phyloP scores from a whole-genome alignment of 2,888 invertebrate genomes.

The Epistrophella euchroma region DNA sequence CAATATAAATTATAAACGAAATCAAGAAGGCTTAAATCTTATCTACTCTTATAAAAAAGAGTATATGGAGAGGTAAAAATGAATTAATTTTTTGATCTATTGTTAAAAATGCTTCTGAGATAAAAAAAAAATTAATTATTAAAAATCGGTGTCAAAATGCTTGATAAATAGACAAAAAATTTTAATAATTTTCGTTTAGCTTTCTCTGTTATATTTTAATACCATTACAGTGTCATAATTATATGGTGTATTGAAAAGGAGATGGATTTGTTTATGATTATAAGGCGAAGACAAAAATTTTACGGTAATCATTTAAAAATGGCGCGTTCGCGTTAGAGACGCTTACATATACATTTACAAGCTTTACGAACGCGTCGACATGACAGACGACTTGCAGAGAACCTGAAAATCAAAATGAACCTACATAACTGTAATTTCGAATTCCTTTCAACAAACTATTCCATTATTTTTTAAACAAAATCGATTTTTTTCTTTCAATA shows the following conservation, averaged over 20 bases:
- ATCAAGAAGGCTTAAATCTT: neutral
- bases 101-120: constrained; percentile 15
- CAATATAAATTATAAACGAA: constrained; percentile 11
- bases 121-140: constrained; percentile 1
- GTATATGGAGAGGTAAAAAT: neutral
- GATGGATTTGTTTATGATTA: no score
- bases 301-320: no score
- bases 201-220: constrained; percentile 1
- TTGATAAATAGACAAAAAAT: constrained; percentile 4
- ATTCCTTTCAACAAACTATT: no score
- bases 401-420: no score
- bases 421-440: no score
- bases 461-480: no score
- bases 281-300: no score
- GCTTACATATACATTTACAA: no score
- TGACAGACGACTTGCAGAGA: no score
- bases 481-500: no score
- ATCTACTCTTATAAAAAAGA: neutral
- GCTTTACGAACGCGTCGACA: no score
- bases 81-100: constrained; percentile 7
- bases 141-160: neutral
- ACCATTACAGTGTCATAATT: neutral
- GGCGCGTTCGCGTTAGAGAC: no score
- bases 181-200: neutral
- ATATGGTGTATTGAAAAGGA: neutral